Conservation (phyloP, 2,888 invertebrate genomes). For the Agonopterix arenella region DNA sequence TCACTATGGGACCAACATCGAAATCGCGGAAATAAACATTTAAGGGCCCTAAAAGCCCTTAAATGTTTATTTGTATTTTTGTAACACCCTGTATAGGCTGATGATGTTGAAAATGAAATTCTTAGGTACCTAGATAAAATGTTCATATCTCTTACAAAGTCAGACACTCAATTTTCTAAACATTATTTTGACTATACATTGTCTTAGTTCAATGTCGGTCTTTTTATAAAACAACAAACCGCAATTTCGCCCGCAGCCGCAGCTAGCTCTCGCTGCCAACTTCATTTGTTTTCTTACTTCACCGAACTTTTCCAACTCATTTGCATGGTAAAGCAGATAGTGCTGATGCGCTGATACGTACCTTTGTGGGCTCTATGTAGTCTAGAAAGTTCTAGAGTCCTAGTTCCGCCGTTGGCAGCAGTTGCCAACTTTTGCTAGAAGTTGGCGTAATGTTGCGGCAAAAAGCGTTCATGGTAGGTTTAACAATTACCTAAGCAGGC, state of each 20-base stretch:
- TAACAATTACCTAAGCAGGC: constrained; percentile 74
- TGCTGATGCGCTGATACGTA: constrained; percentile 56
- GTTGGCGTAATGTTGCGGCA: constrained; percentile 68
- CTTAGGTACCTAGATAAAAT: no score
- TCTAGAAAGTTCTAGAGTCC: constrained; percentile 47
- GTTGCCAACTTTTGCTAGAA: constrained; percentile 61
- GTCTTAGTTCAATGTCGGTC: not conserved
- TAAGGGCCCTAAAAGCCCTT: no score
- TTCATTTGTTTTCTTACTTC: constrained; percentile 63
- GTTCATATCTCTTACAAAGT: not conserved
- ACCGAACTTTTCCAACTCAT: constrained; percentile 73
- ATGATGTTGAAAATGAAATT: no score
- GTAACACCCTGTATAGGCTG: no score
- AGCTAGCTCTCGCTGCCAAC: constrained; percentile 16
- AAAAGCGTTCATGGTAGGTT: constrained; percentile 71
- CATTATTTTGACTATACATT: not conserved
- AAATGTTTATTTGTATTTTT: no score
- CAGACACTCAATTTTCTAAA: not conserved
- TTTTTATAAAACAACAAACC: constrained; percentile 13
- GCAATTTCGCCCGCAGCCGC: constrained; percentile 28
- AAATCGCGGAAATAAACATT: no score
- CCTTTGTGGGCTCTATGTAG: constrained; percentile 70
- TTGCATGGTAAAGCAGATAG: constrained; percentile 76
- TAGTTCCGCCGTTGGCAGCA: constrained; percentile 51
- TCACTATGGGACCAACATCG: no score